Base-by-base conservation (phyloP, 2,113 vertebrate genomes). In the Corythoichthys intestinalis region DNA sequence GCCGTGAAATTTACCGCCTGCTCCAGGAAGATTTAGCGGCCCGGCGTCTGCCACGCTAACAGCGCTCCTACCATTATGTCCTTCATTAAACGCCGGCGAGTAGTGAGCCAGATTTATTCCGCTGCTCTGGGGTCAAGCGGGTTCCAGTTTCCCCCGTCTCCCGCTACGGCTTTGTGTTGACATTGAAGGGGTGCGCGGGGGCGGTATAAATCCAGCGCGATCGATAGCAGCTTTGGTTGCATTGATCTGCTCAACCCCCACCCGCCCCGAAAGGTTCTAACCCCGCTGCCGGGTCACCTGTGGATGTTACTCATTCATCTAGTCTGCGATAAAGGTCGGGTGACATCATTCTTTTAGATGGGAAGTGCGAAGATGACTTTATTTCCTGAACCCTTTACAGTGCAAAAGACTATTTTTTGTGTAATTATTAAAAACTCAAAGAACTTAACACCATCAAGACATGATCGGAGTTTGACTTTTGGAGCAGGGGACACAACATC, bases 211-310 rank as follows among this genome's bases (percentile, higher is more conserved):
- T 88, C 79, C 86, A 85, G 72, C 75, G 65, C 78, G 75, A 90
- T 90, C 90, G 70, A 90, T 90, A 87, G 6, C 71, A 82, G 78
- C 85, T 84, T 87, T 87, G 65, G 70, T 84, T 75, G 74, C 77
- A 90, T 90, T 77, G 88, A 90, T 90, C 86, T 69, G 79, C 81
- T 69, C 78, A 59, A 28, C 20, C 20, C 81, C 41, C 41, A 59
- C 66, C 75, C 54, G 61, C 66, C 75, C 79, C 82, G 60, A 49
- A 74, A 83, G 78, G 77, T 82, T 83, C 79, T 80, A 84, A 82
- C 80, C 69, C 69, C 79, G 84, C 80, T 73, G 77, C 67, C n/a
- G 12, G 57, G 74, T 83, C 79, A 88, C 84, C 75, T 39, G 70
- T 80, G 77, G 69, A 70, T 67, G 35, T 46, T 34, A 10, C 73